Base-by-base conservation (phyloP, 2,888 invertebrate species). In the Parnassius apollo region DNA sequence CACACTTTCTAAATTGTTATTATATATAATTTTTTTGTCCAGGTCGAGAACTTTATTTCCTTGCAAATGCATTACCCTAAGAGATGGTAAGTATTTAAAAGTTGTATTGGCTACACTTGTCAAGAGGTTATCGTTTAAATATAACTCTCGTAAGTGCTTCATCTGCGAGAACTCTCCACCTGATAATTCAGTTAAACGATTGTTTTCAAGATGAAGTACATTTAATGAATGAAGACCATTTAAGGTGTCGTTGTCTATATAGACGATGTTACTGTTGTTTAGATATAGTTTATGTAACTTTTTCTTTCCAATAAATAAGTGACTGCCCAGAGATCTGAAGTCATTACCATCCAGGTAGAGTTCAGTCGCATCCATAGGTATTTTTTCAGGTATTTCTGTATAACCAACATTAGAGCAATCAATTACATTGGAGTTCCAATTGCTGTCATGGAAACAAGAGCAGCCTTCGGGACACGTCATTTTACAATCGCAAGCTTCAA, bases 291-390 rank as follows among this genome's bases (percentile, higher is more conserved):
- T 94, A 76, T 95, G 94, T 68, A 96, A 90, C 78, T 96, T 95
- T 81, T 96, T 96, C 83, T 96, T 95, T 8, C 96, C 97, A 74
- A 97, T 96, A 83, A 97, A 97, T 71, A 96, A 93, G 85, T 97
- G 96, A 81, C 95, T 95, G 63, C 94, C 94, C 42, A 97, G 92
- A 58, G 94, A 93, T 18, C 94, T 94, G 69, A 97, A 93, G 76
- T 95, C 93, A 81, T 97, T 96, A 13, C 96, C 96, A 81, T 96
- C 96, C 65, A 97, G 93, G 83, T 96, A 96, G 62, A 97, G 94
- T 85, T 96, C 96, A 49, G 97, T 96, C 42, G 96, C 96, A 82
- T 96, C 96, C 96, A 97, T 97, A 1, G 97, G 97, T 72, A 97
- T 95, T 75, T 95, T 94, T 65, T 94, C 94, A 2, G 96, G 96